Evolutionary conservation across 53 echinoderm and acorn worm genomes (phyloP).

Genomic region (Stichopus horrens): DNA sequence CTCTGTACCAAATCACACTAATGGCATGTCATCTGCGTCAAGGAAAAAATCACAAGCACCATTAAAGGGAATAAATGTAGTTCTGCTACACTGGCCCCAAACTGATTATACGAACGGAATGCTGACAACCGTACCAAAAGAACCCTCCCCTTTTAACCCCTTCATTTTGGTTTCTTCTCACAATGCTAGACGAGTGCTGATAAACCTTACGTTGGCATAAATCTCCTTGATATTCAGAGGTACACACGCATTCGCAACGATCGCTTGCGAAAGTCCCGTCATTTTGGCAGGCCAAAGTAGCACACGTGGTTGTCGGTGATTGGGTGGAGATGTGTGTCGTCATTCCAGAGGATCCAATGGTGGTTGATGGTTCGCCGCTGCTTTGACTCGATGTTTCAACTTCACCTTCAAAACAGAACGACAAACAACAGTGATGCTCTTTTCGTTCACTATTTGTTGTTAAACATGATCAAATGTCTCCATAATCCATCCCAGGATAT

Average conservation of each 20-base stretch:
- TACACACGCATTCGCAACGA: conserved; percentile 55
- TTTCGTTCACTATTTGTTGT: neutral
- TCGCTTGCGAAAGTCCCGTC: conserved; percentile 46
- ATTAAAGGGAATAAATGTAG: too few species aligned
- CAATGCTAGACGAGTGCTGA: neutral
- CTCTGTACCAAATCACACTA: too few species aligned
- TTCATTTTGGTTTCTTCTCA: too few species aligned
- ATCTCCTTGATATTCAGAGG: conserved; percentile 63
- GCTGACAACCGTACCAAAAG: too few species aligned
- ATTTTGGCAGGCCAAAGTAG: conserved; percentile 50
- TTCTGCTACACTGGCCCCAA: too few species aligned
- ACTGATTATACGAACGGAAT: too few species aligned
- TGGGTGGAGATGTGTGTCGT: neutral
- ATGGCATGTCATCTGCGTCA: too few species aligned
- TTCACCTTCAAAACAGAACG: neutral
- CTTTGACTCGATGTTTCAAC: neutral
- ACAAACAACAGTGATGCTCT: neutral
- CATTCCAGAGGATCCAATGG: neutral
- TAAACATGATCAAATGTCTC: too few species aligned
- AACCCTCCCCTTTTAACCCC: too few species aligned
- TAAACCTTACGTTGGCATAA: conserved; percentile 59
- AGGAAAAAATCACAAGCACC: too few species aligned
- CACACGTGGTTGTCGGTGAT: neutral
- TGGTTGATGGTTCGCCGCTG: neutral
- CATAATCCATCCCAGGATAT: too few species aligned